Percentiles rank a stretch among this genome's conserved stretches.
Evolutionary conservation across 2,113 vertebrate genomes (phyloP).

Genomic region (chimpanzee (Pan troglodytes)): NHGRI_mPanTro3-v2.1_pri NC_072408.2:66191501-66192000

Average conservation of each 20-base stretch:
- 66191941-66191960: conserved; percentile 1
- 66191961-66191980: not conserved
- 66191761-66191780: not conserved
- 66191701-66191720: not conserved
- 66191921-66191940: not conserved
- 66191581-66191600: not conserved
- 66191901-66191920: not conserved
- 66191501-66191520: not conserved
- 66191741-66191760: not conserved
- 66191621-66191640: not conserved
- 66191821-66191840: not conserved
- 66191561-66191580: not conserved
- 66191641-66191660: not conserved
- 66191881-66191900: not conserved
- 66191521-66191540: not conserved
- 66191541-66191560: not conserved
- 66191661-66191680: not conserved
- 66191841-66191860: not conserved
- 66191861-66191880: not conserved
- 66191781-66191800: not conserved
- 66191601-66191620: not conserved
- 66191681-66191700: not conserved
- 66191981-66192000: conserved; percentile 6
- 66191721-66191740: not conserved
- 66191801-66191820: not conserved